These are phyloP conservation scores for Vulpes lagopus DNA, from an alignment of 2,113 vertebrate genomes.

Conservation along the genomic window DNA sequence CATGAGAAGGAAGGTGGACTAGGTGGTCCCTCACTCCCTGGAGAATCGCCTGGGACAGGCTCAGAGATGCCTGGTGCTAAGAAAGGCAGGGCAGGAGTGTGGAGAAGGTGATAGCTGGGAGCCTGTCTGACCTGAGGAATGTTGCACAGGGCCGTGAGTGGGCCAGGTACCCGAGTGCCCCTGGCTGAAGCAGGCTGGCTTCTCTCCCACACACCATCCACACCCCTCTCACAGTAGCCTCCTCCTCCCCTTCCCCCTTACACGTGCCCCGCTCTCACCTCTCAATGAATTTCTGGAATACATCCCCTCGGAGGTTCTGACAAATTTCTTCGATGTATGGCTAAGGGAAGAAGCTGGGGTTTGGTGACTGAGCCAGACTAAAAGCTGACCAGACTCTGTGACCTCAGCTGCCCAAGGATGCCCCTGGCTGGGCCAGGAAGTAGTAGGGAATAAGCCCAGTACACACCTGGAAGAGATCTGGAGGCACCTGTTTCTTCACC, in stretches of 20 bases:
- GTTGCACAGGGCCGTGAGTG: rapidly evolving
- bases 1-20: not conserved
- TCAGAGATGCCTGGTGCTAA: not conserved
- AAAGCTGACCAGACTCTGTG: not conserved
- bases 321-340: conserved; percentile 91
- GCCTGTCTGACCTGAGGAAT: not conserved
- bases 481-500: conserved; percentile 88
- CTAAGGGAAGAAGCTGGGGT: conserved; percentile 74
- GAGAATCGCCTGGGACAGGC: not conserved
- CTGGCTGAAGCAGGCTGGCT: not conserved
- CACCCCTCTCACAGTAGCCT: not conserved
- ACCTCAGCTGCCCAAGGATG: not conserved
- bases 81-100: rapidly evolving
- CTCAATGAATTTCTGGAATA: conserved; percentile 90
- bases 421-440: not conserved
- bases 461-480: conserved; percentile 89
- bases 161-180: not conserved
- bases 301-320: conserved; percentile 87
- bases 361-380: not conserved
- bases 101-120: rapidly evolving
- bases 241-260: not conserved
- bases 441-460: not conserved
- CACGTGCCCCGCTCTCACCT: conserved; percentile 79
- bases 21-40: not conserved
- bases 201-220: not conserved